Evolutionary conservation across 2,888 invertebrate species (phyloP).

Genomic region (Cosmia pyralina): DNA sequence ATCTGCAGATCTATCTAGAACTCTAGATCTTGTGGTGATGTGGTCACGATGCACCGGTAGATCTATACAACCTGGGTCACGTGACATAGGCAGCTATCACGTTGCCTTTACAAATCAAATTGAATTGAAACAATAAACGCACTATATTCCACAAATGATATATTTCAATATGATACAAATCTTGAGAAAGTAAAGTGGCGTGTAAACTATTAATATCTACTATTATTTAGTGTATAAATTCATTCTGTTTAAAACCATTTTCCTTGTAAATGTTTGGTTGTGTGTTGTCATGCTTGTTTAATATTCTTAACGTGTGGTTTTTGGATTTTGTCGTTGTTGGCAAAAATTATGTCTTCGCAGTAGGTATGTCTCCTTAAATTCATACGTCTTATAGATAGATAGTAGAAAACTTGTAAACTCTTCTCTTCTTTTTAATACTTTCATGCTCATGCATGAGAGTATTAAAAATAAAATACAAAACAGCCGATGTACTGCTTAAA

Average conservation of each 20-base stretch:
- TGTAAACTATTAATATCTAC: constrained; percentile 6
- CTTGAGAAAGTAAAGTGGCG: constrained; percentile 36
- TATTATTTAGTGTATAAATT: constrained; percentile 23
- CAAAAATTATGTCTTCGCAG: background rate
- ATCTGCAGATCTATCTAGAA: constrained; percentile 12
- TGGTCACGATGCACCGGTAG: constrained; percentile 32
- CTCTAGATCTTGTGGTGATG: constrained; percentile 31
- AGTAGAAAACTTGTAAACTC: no score
- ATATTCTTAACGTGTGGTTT: constrained; percentile 15
- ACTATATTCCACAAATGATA: constrained; percentile 21
- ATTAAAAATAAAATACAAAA: constrained; percentile 15
- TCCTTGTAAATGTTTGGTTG: constrained; percentile 24
- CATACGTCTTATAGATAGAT: background rate
- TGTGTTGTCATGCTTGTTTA: constrained; percentile 16
- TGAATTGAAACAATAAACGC: constrained; percentile 53
- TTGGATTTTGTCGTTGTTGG: background rate
- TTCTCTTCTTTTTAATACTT: no score
- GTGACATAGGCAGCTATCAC: constrained; percentile 32
- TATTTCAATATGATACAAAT: constrained; percentile 37
- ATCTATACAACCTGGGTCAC: constrained; percentile 17
- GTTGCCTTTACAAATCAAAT: constrained; percentile 48
- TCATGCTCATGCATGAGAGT: no score
- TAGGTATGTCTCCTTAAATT: constrained; percentile 2
- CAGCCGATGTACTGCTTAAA: background rate
- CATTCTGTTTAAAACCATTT: constrained; percentile 17